phyloP scores from a whole-genome alignment of 2,888 invertebrate species.

The Lycophotia porphyrea region DNA sequence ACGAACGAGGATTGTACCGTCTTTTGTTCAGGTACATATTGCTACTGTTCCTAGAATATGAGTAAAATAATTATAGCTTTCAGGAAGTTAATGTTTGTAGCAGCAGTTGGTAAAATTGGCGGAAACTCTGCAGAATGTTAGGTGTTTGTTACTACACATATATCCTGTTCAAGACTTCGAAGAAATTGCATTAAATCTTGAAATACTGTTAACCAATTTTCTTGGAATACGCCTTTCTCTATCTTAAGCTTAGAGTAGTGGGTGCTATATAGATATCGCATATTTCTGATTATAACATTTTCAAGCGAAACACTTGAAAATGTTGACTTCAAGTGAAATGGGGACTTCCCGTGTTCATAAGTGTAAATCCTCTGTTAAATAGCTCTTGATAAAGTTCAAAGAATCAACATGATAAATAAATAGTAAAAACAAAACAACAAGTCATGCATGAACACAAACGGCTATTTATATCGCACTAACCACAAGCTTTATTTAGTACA shows the following conservation, averaged over 20 bases:
- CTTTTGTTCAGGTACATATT: constrained; percentile 81
- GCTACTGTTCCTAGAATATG: constrained; percentile 2
- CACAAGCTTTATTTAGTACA: neutral
- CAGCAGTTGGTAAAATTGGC: constrained; percentile 8
- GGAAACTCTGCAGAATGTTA: constrained; percentile 13
- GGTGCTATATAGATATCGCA: constrained; percentile 28
- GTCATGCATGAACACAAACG: neutral
- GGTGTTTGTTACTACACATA: neutral
- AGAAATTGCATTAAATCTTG: constrained; percentile 22
- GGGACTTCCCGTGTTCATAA: constrained; percentile 8
- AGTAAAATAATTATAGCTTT: constrained; percentile 22
- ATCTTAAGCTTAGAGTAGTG: constrained; percentile 11
- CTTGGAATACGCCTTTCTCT: constrained; percentile 21
- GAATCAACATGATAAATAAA: constrained; percentile 2
- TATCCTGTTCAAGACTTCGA: constrained; percentile 8
- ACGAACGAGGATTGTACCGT: constrained; percentile 82
- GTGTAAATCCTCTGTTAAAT: neutral
- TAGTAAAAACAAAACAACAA: constrained; percentile 10
- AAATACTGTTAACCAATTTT: neutral
- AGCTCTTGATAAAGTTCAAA: constrained; percentile 2
- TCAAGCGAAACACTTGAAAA: too few relatives aligned
- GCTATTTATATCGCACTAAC: constrained; percentile 17
- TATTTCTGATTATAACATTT: constrained; percentile 5
- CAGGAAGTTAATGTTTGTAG: constrained; percentile 3
- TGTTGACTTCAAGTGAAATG: constrained; percentile 6